phyloP scores from a whole-genome alignment of 2,797 vertebrate species.

The Poecilia picta region DNA sequence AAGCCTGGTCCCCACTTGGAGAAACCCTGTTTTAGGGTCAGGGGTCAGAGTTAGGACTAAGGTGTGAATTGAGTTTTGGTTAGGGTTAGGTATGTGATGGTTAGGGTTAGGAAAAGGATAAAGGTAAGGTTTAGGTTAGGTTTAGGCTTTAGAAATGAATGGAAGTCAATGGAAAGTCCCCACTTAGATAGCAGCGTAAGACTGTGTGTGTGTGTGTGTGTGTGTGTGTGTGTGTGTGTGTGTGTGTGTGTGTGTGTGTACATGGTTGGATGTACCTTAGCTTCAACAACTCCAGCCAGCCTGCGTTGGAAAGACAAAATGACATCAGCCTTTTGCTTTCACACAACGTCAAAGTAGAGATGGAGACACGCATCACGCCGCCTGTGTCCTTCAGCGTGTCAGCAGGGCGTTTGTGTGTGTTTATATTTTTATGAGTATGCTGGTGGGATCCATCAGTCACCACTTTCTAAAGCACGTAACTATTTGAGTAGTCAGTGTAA shows the following conservation, averaged over 20 bases:
- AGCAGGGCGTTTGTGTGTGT: conserved; percentile 39
- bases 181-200: too few species aligned
- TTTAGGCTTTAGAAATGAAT: too few species aligned
- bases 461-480: conserved; percentile 36
- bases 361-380: conserved; percentile 61
- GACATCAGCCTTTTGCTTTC: conserved; percentile 31
- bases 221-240: not conserved
- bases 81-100: too few species aligned
- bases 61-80: too few species aligned
- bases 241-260: conserved; percentile 17
- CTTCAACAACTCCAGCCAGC: conserved; percentile 13
- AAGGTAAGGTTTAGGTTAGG: too few species aligned
- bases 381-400: conserved; percentile 63
- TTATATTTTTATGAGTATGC: conserved; percentile 32
- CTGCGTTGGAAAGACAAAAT: conserved; percentile 29
- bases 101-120: too few species aligned
- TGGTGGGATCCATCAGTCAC: conserved; percentile 57
- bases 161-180: too few species aligned
- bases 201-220: not conserved
- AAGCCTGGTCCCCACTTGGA: too few species aligned
- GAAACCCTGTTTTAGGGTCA: too few species aligned
- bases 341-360: conserved; percentile 66
- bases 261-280: not conserved
- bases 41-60: too few species aligned
- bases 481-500: conserved; percentile 32